Evolutionary conservation across 2,888 invertebrate species (phyloP), one percentile per base, ranked within the genome.

Genomic region (Caenorhabditis imperialis): DNA sequence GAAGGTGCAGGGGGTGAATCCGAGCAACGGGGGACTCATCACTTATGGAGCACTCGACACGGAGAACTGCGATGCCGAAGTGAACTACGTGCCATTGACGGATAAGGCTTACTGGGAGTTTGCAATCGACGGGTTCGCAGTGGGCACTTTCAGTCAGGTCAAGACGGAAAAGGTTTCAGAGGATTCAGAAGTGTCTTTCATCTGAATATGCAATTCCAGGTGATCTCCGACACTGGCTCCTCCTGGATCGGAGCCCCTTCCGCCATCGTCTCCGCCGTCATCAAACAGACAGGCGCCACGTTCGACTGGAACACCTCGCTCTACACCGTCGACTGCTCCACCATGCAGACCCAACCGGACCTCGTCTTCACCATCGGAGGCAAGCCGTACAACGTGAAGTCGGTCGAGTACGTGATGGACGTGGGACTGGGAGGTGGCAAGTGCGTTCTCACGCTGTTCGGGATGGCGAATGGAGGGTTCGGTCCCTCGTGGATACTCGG

Each of bases 181-280:
- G 12, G 3, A 16, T n/a, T n/a, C n/a, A n/a, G n/a, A n/a, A n/a
- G n/a, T n/a, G n/a, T n/a, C n/a, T n/a, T n/a, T n/a, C n/a, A n/a
- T n/a, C n/a, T n/a, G n/a, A n/a, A n/a, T n/a, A n/a, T n/a, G n/a
- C n/a, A n/a, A n/a, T n/a, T n/a, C 8, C 35, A 54, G 53, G 84
- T 75, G 48, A 84, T 84, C 77, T 84, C 84, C 37, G 83, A 84
- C 73, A 85, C 85, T 47, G 85, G 85, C 38, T 81, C 82, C 38
- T 82, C 82, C 22, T 81, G 79, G 78, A 67, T 83, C 72, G 82
- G 80, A 62, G 78, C 78, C 42, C 78, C 79, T 14, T 38, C 33
- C 47, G 53, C 55, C 22, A 47, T 83, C 51, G 27, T 77, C 69
- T 42, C 44, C 35, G 55, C 48, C 42, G 45, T 84, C 67, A 77